Percentiles rank a stretch among this genome's conserved stretches.
These are phyloP conservation scores for Drosophila neoperkinsi DNA, from an alignment of 2,888 invertebrate genomes.

Conservation along the genomic window DNA sequence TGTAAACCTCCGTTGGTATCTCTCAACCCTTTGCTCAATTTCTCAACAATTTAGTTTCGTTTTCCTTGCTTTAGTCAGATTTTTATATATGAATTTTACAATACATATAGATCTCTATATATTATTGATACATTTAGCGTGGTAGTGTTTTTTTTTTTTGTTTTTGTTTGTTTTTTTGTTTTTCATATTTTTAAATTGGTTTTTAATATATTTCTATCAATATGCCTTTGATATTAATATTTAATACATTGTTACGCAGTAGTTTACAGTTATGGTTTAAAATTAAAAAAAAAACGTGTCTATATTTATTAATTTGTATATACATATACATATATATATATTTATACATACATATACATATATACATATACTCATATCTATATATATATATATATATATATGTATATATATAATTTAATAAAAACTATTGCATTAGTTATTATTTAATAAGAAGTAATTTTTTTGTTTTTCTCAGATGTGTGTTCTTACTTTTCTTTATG, in stretches of 20 bases:
- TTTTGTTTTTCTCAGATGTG: constrained; percentile 42
- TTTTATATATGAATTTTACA: constrained; percentile 53
- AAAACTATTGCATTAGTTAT: constrained; percentile 78
- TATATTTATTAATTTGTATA: constrained; percentile 17
- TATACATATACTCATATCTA: constrained; percentile 5
- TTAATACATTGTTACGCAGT: constrained; percentile 75
- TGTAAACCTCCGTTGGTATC: constrained; percentile 32
- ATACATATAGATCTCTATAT: constrained; percentile 65
- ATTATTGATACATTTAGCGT: constrained; percentile 77
- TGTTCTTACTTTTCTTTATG: constrained; percentile 22
- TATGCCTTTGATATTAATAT: constrained; percentile 77
- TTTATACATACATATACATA: neutral
- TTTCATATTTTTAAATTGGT: constrained; percentile 49
- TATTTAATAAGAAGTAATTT: constrained; percentile 65
- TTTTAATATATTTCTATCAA: constrained; percentile 70
- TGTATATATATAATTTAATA: constrained; percentile 60
- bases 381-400: constrained; percentile 20
- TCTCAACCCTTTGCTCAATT: constrained; percentile 1
- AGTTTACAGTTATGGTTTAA: constrained; percentile 72
- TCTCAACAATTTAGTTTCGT: constrained; percentile 40
- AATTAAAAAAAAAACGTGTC: constrained; percentile 63
- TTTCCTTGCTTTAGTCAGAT: constrained; percentile 38
- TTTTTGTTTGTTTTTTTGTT: constrained; percentile 22
- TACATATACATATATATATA: constrained; percentile 15
- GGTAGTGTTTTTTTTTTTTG: constrained; percentile 53